Evolutionary conservation across 2,888 invertebrate genomes (phyloP).

Genomic region (Chrysolina oricalcia): DNA sequence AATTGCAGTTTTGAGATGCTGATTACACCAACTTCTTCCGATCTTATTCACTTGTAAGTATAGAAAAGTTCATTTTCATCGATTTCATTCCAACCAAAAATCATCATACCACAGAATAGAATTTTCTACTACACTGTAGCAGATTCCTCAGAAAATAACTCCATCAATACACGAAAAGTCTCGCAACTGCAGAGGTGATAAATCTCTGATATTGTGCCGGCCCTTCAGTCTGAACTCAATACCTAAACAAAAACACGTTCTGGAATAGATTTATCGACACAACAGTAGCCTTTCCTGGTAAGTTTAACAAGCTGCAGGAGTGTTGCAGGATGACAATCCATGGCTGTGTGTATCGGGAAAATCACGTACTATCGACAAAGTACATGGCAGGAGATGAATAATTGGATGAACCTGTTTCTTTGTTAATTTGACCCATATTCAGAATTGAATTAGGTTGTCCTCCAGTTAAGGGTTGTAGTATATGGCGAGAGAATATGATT

Average conservation of each 20-base stretch:
- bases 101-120: too few species aligned
- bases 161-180: background rate
- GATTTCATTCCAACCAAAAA: too few species aligned
- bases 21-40: too few species aligned
- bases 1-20: too few species aligned
- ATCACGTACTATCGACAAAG: background rate
- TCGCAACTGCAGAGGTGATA: background rate
- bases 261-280: background rate
- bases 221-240: background rate
- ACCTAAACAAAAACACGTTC: background rate
- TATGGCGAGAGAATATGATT: too few species aligned
- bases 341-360: background rate
- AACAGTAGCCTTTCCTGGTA: background rate
- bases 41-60: too few species aligned
- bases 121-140: too few species aligned
- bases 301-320: slow-evolving; percentile 3
- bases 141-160: too few species aligned
- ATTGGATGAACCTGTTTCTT: slow-evolving; percentile 5
- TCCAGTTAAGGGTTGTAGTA: too few species aligned
- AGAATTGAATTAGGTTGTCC: background rate
- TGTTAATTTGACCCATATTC: slow-evolving; percentile 22
- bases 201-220: background rate
- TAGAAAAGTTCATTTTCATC: too few species aligned
- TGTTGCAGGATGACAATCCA: background rate
- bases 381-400: slow-evolving; percentile 11